Evolutionary conservation across 2,797 vertebrate genomes (phyloP).

Genomic region (Rhodeus uyekii): DNA sequence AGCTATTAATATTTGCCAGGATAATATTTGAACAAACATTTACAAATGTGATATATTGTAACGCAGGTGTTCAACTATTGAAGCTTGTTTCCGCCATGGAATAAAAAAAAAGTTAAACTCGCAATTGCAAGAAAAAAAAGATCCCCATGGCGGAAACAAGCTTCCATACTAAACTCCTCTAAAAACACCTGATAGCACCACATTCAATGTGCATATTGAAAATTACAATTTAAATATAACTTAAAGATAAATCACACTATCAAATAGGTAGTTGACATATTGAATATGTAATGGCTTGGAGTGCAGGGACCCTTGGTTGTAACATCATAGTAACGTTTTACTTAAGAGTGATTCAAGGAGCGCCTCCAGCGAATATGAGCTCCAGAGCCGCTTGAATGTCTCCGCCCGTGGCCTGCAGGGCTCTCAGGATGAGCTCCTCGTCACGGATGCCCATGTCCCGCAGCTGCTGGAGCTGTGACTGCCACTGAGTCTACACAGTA

Average conservation of each 20-base stretch:
- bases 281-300: background rate
- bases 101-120: too few relatives aligned
- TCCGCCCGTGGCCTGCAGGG: slow-evolving; percentile 84
- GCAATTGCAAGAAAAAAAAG: background rate
- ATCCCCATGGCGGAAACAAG: background rate
- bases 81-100: background rate
- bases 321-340: background rate
- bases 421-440: slow-evolving; percentile 83
- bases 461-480: slow-evolving; percentile 85
- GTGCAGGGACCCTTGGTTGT: background rate
- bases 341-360: slow-evolving; percentile 54
- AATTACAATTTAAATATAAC: background rate
- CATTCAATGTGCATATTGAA: background rate
- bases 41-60: background rate
- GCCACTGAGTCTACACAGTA: slow-evolving; percentile 80
- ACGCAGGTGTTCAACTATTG: background rate
- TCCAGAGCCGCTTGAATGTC: slow-evolving; percentile 88
- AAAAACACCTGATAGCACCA: background rate
- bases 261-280: background rate
- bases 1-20: background rate
- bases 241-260: background rate
- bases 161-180: background rate
- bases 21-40: background rate
- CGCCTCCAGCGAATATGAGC: slow-evolving; percentile 87
- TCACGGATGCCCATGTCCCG: slow-evolving; percentile 88